Base-by-base conservation (phyloP, 2,888 invertebrate genomes). In the Thera britannica region DNA sequence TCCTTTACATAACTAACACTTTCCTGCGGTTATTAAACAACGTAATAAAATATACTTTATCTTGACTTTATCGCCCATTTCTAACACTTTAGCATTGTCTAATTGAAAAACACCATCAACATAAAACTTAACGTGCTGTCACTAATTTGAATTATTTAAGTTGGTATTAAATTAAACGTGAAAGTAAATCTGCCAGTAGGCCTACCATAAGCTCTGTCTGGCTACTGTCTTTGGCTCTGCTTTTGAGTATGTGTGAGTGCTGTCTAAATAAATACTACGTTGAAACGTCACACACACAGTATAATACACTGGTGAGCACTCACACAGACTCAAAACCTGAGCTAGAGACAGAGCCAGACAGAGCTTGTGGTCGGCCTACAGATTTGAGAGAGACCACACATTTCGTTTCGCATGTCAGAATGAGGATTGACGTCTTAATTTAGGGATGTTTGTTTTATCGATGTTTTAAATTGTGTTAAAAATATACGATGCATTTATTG, bases 361-460 rank as follows among this genome's bases (percentile, higher is more conserved):
- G 23, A 23, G 23, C 23, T 23, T 23, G 23, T 23, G 23, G 23
- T 23, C 0, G 23, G 23, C 23, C 23, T 23, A 23, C 23, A 52
- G 62, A 62, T 72, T 75, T 72, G 62, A 73, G 62, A 72, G 44
- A 75, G 78, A 77, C 78, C 78, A 77, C 78, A 78, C 78, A 75
- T 67, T 69, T 68, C 58, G 72, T 67, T 49, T 70, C 61, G 75
- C 73, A 69, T 74, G 77, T 72, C 73, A 69, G 67, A 66, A 71
- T 63, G 67, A 46, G 60, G 70, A 70, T 62, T 72, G 75, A 75
- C 70, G 74, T 74, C 69, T 75, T 70, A 7, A 72, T 62, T 61
- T 73, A 75, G 74, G 62, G 74, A 65, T 67, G 73, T 57, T 5
- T 58, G 3, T 59, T 23, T 46, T 58, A 59, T 71, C 69, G 68